These are phyloP conservation scores for Melanotaenia parkinsoni DNA, from an alignment of 2,797 vertebrate genomes.

Conservation along the genomic window DNA sequence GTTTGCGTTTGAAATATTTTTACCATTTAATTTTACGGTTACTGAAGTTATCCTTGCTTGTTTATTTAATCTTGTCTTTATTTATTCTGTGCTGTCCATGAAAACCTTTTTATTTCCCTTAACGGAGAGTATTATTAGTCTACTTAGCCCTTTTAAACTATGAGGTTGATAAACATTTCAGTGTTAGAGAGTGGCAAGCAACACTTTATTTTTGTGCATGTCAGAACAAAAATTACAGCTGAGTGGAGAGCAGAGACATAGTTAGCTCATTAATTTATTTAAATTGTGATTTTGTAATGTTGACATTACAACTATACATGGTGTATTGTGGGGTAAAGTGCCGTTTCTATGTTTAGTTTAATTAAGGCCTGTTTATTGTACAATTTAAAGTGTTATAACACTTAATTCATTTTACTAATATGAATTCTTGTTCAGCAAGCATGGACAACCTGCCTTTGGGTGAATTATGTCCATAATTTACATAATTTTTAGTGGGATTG, in stretches of 20 bases:
- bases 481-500: too few relatives aligned
- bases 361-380: too few relatives aligned
- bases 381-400: too few relatives aligned
- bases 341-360: background rate
- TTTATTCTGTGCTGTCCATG: background rate
- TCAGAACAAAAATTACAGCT: background rate
- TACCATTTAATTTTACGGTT: background rate
- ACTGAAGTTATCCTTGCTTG: background rate
- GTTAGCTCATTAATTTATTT: background rate
- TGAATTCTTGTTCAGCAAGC: too few relatives aligned
- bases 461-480: too few relatives aligned
- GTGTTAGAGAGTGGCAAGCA: background rate
- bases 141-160: background rate
- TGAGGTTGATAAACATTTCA: background rate
- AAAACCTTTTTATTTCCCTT: background rate
- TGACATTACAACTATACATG: background rate
- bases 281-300: background rate
- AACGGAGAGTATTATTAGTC: background rate
- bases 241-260: constrained; percentile 3
- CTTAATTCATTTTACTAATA: too few relatives aligned
- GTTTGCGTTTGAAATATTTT: background rate
- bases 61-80: background rate
- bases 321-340: background rate
- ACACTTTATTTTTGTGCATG: background rate
- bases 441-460: too few relatives aligned